A percentile compares a stretch with the other conserved stretches of the same genome.
Conservation (phyloP, 2,888 invertebrate species). For the Pheosia gnoma region DNA sequence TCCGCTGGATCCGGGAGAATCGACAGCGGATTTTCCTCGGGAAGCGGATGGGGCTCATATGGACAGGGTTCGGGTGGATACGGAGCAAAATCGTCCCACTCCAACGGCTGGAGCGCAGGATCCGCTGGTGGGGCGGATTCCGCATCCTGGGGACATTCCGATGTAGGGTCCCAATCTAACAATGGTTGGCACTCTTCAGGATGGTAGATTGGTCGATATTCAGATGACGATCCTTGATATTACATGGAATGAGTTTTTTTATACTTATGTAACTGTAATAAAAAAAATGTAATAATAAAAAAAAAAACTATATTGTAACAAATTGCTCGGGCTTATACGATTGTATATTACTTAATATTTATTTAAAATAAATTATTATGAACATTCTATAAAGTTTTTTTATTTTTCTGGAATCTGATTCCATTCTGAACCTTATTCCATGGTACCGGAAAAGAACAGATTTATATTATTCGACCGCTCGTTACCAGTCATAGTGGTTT, state of each 20-base stretch:
- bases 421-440: too few species aligned
- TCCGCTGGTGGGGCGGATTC: slow-evolving; percentile 6
- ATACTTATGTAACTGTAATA: neutral
- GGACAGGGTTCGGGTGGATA: slow-evolving; percentile 12
- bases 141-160: slow-evolving; percentile 17
- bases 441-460: too few species aligned
- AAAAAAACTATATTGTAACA: too few species aligned
- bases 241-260: neutral
- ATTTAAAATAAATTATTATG: too few species aligned
- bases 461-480: too few species aligned
- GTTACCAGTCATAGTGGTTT: too few species aligned
- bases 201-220: slow-evolving; percentile 18
- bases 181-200: slow-evolving; percentile 35
- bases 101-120: slow-evolving; percentile 19
- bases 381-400: too few species aligned
- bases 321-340: too few species aligned
- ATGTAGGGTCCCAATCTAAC: slow-evolving; percentile 9
- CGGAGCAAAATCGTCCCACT: slow-evolving; percentile 9
- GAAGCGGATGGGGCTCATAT: slow-evolving; percentile 12
- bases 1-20: neutral
- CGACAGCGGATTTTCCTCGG: slow-evolving; percentile 7
- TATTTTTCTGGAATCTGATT: too few species aligned
- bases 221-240: neutral
- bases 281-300: too few species aligned
- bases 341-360: too few species aligned